Evolutionary conservation across 2,113 vertebrate genomes (phyloP), one percentile per base, ranked within the genome.

Genomic region (Platycercus adscitus): DNA sequence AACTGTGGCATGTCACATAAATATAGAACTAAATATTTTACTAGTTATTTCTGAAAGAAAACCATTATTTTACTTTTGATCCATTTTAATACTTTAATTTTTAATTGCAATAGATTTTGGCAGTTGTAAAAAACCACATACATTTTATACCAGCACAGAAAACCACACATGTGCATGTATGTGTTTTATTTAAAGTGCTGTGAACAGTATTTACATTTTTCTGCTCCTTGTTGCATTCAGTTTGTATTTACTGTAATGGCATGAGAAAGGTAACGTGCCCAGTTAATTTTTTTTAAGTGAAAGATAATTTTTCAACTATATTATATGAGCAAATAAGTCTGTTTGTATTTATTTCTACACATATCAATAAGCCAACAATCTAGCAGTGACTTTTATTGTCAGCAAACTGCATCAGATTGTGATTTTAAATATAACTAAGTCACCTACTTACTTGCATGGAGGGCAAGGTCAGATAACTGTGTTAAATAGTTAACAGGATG

Each of bases 401-500:
- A 91, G n/a, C 16, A 95, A 79, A 60, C 7, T 44, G 37, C 44
- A 66, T 75, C 3, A 4, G 18, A 41, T 47, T 69, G 18, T 65
- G 17, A 60, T 83, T 94, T 93, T 85, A 12, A 52, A 37, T 50
- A 47, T 71, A 89, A 81, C 49, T 76, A 64, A 80, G 44, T 90
- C 86, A 52, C 39, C 49, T 69, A 52, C 44, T 95, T 29, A 41
- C 29, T 87, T 35, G 64, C 47, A 53, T 72, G 41, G 72, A 88
- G 18, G 50, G 11, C 33, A 92, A 85, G 33, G 90, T 69, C 17
- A 33, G 44, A 90, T 88, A 88, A 89, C 86, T 87, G 39, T 85
- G 35, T 87, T 96, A 93, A 96, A 93, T 94, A 96, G 96, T 96
- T 89, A 92, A 72, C 11, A 21, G 47, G 56, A 80, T 93, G 44